phyloP scores from a whole-genome alignment of 2,113 vertebrate genomes.

The Rhea pennata region DNA sequence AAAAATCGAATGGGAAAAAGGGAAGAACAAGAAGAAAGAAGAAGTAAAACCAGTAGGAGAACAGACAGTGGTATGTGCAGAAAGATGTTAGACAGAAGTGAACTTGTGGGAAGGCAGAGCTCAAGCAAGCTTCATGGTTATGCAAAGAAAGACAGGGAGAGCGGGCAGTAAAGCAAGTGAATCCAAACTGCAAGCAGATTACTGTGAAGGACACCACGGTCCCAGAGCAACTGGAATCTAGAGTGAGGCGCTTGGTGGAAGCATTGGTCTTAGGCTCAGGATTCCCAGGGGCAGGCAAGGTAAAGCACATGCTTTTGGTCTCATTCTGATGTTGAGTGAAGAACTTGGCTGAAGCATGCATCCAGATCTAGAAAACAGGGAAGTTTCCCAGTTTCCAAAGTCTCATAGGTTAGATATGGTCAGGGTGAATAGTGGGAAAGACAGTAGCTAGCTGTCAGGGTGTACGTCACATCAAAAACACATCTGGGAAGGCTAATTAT shows the following conservation, averaged over 20 bases:
- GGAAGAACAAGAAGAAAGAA: neutral
- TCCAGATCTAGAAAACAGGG: neutral
- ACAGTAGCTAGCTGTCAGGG: neutral
- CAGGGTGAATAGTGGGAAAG: neutral
- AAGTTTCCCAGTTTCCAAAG: neutral
- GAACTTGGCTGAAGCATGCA: neutral
- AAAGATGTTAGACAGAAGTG: neutral
- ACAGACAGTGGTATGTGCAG: neutral
- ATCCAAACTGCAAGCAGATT: no score
- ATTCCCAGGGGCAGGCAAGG: neutral
- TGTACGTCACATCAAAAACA: neutral
- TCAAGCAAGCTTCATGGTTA: neutral
- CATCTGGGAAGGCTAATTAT: neutral
- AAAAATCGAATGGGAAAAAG: neutral
- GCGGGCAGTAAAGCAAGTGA: neutral
- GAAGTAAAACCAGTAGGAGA: neutral
- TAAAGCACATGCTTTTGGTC: neutral
- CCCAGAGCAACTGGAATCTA: neutral
- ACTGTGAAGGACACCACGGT: neutral
- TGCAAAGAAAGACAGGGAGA: no score
- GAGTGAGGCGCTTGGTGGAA: neutral
- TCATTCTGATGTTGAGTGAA: neutral
- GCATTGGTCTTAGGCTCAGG: neutral
- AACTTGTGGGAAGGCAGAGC: neutral
- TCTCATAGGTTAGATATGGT: fast-evolving